These are phyloP conservation scores for Parazoanthus swiftii DNA, from an alignment of 92 coral and sea anemone genomes.

Conservation along the genomic window DNA sequence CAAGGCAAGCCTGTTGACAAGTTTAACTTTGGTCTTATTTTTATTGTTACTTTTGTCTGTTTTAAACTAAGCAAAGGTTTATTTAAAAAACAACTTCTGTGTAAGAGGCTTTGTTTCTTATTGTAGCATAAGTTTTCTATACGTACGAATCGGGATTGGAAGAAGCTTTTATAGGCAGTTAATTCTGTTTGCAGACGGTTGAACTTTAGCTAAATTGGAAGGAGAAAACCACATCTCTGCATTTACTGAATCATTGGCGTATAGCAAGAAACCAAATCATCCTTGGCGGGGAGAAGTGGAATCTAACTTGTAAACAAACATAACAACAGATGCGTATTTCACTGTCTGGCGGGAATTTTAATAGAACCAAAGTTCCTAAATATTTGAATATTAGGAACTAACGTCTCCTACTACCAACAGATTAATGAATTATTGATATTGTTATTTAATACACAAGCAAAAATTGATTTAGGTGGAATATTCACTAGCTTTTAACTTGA, in stretches of 20 bases:
- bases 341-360: neutral
- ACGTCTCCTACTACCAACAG: neutral
- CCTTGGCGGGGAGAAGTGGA: neutral
- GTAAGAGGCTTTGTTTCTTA: neutral
- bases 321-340: neutral
- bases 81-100: slow-evolving; percentile 4
- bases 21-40: too few species aligned
- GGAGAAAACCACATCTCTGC: neutral
- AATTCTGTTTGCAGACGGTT: slow-evolving; percentile 9
- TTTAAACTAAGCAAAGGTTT: neutral
- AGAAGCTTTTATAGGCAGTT: neutral
- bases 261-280: neutral
- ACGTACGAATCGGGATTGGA: neutral
- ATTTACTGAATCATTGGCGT: slow-evolving; percentile 1
- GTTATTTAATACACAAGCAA: neutral
- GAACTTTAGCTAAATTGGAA: neutral
- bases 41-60: neutral
- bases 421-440: neutral
- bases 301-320: neutral
- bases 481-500: neutral
- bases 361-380: too few species aligned
- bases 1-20: neutral
- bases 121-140: neutral
- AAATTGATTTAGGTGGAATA: neutral
- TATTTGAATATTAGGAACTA: too few species aligned